phyloP scores from a whole-genome alignment of 2,797 vertebrate genomes.

The Pelodytes ibericus region DNA sequence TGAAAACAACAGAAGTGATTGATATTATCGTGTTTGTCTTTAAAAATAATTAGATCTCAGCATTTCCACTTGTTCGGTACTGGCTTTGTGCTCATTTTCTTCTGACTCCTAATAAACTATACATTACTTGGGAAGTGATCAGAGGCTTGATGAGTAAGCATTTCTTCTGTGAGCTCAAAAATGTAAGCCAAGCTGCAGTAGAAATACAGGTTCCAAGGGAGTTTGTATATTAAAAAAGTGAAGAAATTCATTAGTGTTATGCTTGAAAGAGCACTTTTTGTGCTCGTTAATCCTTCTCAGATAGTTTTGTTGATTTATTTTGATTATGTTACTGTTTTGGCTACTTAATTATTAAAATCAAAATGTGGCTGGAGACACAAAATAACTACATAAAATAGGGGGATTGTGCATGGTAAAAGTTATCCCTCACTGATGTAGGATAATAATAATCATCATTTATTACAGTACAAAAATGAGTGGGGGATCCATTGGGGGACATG shows the following conservation, averaged over 20 bases:
- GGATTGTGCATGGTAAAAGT: too few species aligned
- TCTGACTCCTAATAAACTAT: not conserved
- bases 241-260: not conserved
- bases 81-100: not conserved
- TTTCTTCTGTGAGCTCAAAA: not conserved
- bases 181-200: not conserved
- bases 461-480: too few species aligned
- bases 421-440: too few species aligned
- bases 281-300: conserved; percentile 3
- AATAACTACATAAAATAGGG: too few species aligned
- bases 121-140: conserved; percentile 19
- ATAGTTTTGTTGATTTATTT: not conserved
- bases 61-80: not conserved
- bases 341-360: not conserved
- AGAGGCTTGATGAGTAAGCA: conserved; percentile 28
- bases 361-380: too few species aligned
- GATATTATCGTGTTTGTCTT: not conserved
- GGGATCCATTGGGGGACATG: too few species aligned
- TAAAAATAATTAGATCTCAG: not conserved
- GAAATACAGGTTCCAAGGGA: conserved; percentile 4
- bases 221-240: not conserved
- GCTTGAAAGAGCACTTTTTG: not conserved
- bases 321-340: not conserved
- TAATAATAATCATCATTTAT: too few species aligned
- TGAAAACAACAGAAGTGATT: not conserved